Evolutionary conservation across 2,113 vertebrate species (phyloP), one percentile per base, ranked within the genome.

Genomic region (Bubalus kerabau): DNA sequence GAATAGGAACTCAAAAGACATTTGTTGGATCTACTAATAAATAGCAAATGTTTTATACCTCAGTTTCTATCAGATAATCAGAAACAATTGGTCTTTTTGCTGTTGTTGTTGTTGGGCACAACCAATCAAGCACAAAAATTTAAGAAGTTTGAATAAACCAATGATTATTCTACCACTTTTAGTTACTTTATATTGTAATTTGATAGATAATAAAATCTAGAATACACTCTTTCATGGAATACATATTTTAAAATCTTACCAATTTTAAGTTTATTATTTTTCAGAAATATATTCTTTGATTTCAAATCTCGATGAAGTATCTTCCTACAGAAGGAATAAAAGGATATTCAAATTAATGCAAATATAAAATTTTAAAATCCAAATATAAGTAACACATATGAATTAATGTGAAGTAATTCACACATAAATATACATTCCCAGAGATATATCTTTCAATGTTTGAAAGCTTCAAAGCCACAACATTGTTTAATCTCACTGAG

Each of bases 261-360:
- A 94, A 99, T 99, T 99, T 99, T 99, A 97, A 99, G 98, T 21
- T 99, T 98, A 97, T 99, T 99, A 90, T 98, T 99, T 98, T 99
- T 99, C 97, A 99, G 98, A 98, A 99, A 99, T 97, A 99, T 98
- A 97, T 99, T 99, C 98, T 99, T 99, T 96, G 99, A 97, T 98
- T 99, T 99, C 98, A 99, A 99, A 97, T 99, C 99, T 97, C 99
- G 98, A 98, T 99, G 99, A 98, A 99, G 99, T 98, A 99, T 99
- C 88, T 98, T 64, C 98, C 99, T 99, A 97, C 24, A 96, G 98
- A 26, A 64, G 24, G 92, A 98, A 90, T 97, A 83, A 98, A 86
- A 97, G 17, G 50, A 98, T 90, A 95, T 76, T 87, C 17, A 98
- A 2, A 12, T 56, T 98, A 48, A 97, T 78, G 46, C 5, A 94